A percentile compares a stretch with the other conserved stretches of the same genome.
Conservation (phyloP, 1,140 invertebrate genomes). For the Ptiloglossa arizonensis region DNA sequence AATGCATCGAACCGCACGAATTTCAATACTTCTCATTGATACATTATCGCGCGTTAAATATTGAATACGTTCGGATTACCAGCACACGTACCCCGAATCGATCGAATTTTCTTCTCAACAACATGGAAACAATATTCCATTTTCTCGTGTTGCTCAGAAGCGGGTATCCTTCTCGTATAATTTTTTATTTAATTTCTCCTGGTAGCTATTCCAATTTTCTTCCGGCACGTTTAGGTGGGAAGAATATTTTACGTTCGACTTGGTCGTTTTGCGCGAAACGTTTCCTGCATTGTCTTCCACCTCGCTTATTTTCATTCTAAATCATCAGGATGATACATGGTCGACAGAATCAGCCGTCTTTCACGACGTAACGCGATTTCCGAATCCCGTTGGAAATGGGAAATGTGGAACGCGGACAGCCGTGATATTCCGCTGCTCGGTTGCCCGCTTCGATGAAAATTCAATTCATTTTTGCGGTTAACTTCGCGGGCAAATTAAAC, state of each 20-base stretch:
- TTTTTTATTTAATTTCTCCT: too few relatives aligned
- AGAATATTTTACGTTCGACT: neutral
- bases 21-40: too few relatives aligned
- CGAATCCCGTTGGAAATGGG: neutral
- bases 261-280: neutral
- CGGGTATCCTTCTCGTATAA: too few relatives aligned
- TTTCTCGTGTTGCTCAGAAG: too few relatives aligned
- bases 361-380: neutral
- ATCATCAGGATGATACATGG: constrained; percentile 6
- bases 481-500: neutral
- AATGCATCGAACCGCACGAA: too few relatives aligned
- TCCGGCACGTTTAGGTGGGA: neutral
- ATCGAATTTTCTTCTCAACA: too few relatives aligned
- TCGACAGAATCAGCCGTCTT: neutral
- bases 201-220: neutral
- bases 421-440: neutral
- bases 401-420: neutral
- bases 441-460: neutral
- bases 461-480: constrained; percentile 1
- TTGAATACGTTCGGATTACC: too few relatives aligned
- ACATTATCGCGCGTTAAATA: too few relatives aligned
- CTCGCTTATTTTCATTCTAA: constrained; percentile 12
- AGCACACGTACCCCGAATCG: too few relatives aligned
- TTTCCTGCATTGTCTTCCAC: neutral
- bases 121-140: too few relatives aligned